Evolutionary conservation across 2,888 invertebrate species (phyloP), one percentile per base, ranked within the genome.

Genomic region (Acronicta alni): DNA sequence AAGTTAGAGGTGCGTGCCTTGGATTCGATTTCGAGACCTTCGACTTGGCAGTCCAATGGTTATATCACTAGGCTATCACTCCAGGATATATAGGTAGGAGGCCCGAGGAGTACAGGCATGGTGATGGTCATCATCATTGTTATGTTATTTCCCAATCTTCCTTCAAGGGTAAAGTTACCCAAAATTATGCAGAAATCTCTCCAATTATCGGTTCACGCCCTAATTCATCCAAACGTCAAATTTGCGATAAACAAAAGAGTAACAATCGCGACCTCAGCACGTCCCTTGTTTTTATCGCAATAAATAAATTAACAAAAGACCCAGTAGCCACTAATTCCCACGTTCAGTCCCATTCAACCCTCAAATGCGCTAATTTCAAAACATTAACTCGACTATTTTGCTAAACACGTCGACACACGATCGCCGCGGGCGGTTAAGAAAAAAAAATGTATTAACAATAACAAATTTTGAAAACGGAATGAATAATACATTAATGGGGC

Each of bases 401-500:
- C 80, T 82, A 82, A 85, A 87, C 83, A 84, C 78, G 72, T 67
- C 37, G 89, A 74, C 93, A 92, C 93, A 90, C 88, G 92, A 90
- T 81, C 87, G 89, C 93, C 87, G 80, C 87, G 77, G 89, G 93
- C 89, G 79, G 72, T 80, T 81, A 66, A 65, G 74, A 80, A 84
- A 77, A 84, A 86, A 30, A 83, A 87, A 82, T 17, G 73, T 72
- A 77, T 81, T 83, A 85, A 89, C 88, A 91, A 88, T 88, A 86
- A 86, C 82, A 60, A 84, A 82, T 84, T 77, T 69, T 66, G 77
- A 83, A 79, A 77, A 80, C 56, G 78, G 78, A 81, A 90, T 91
- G 90, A 92, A 92, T 92, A 89, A 90, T 87, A 91, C 88, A 91
- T 91, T 86, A 67, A 42, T 59, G 49, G 72, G 48, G 57, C n/a